Evolutionary conservation across 2,797 vertebrate genomes (phyloP), one percentile per base, ranked within the genome.

Genomic region (Paguma larvata): DNA sequence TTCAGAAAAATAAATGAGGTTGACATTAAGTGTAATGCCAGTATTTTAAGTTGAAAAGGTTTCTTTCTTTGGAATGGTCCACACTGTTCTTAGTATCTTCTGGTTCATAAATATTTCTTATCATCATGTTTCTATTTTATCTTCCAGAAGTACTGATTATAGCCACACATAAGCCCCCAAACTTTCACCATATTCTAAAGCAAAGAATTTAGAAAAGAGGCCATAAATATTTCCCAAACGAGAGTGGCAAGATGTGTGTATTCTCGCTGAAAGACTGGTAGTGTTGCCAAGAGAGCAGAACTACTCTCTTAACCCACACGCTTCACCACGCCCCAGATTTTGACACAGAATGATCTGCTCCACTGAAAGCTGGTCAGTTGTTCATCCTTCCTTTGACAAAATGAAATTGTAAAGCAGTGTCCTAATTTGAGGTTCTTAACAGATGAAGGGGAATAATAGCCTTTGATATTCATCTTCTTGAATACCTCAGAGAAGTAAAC

Each of bases 371-470:
- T 86, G 91, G 88, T 32, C n/a, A 85, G 7, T 15, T 68, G 1
- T 84, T 41, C 41, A 9, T 70, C 91, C 97, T 98, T 97, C 65
- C 68, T 97, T 97, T 95, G 96, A 96, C 34, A 95, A 98, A 86
- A 97, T 21, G 12, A 5, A 87, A 84, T 93, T 96, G 98, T 94
- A 48, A 89, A 95, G 96, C 63, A 5, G 11, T 89, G 91, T 97
- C 59, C 34, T 59, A 91, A 83, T 98, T 97, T 92, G n/a, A 94
- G 46, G 91, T 75, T 75, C 72, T 98, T 96, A 85, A 77, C 62
- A 98, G 83, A 48, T 77, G 91, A 92, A 96, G 78, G 46, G 75
- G 98, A 94, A 98, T 46, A 63, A 86, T 87, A 97, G 41, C 94
- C 85, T 95, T 73, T 75, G 85, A 94, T 96, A 78, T 6, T 86